These are phyloP conservation scores for Dinocampus coccinellae DNA, from an alignment of 2,888 invertebrate genomes.

Conservation along the genomic window DNA sequence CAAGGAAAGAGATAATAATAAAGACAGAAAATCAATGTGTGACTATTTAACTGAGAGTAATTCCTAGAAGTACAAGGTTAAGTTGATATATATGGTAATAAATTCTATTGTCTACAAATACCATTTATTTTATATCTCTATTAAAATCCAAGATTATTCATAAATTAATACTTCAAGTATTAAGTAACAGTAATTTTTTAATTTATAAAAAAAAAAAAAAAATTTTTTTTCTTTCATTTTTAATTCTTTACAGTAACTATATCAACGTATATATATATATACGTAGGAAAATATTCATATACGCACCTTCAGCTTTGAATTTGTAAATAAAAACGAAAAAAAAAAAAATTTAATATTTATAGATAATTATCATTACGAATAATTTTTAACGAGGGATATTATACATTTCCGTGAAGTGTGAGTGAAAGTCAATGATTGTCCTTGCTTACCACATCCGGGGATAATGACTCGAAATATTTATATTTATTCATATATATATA, in stretches of 20 bases:
- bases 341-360: slow-evolving; percentile 18
- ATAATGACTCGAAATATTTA: slow-evolving; percentile 20
- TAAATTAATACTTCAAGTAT: not conserved
- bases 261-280: not conserved
- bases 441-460: slow-evolving; percentile 37
- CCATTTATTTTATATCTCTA: not conserved
- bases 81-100: slow-evolving; percentile 8
- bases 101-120: slow-evolving; percentile 9
- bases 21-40: not conserved
- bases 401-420: slow-evolving; percentile 40
- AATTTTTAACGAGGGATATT: not conserved
- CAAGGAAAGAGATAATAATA: not conserved
- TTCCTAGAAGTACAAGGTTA: slow-evolving; percentile 10
- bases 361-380: slow-evolving; percentile 14
- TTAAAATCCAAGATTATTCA: not conserved
- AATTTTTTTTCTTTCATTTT: not conserved
- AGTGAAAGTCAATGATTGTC: slow-evolving; percentile 39
- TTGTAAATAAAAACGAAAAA: not conserved
- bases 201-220: no score
- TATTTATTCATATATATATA: slow-evolving; percentile 3
- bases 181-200: not conserved
- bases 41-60: not conserved
- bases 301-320: slow-evolving; percentile 12
- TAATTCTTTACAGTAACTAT: not conserved
- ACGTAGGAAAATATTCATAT: not conserved